These are phyloP conservation scores for Leguminivora glycinivorella DNA, from an alignment of 1,140 invertebrate species.

Conservation along the genomic window DNA sequence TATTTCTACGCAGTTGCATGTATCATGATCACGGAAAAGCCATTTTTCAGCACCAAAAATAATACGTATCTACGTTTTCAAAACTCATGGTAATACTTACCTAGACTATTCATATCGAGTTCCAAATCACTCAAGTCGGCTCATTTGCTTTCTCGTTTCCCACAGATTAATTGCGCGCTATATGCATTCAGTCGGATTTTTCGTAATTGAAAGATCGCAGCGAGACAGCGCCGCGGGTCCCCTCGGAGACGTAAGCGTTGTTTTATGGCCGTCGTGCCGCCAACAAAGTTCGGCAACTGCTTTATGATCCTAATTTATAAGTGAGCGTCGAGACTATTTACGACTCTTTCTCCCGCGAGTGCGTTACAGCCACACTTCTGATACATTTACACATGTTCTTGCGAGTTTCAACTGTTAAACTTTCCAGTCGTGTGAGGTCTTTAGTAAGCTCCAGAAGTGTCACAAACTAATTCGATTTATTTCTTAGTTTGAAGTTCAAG, in stretches of 20 bases:
- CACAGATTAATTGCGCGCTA: slow-evolving; percentile 23
- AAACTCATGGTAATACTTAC: too few relatives aligned
- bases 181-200: slow-evolving; percentile 26
- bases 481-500: too few relatives aligned
- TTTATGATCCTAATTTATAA: slow-evolving; percentile 79
- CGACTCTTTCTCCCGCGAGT: slow-evolving; percentile 75
- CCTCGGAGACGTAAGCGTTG: slow-evolving; percentile 62
- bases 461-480: too few relatives aligned
- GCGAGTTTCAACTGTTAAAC: slow-evolving; percentile 3
- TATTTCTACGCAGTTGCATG: too few relatives aligned
- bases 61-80: too few relatives aligned
- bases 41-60: too few relatives aligned
- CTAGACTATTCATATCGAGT: too few relatives aligned
- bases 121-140: too few relatives aligned
- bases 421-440: too few relatives aligned
- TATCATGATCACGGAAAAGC: too few relatives aligned
- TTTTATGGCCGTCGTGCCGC: slow-evolving; percentile 74
- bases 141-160: too few relatives aligned
- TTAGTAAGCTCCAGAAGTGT: too few relatives aligned
- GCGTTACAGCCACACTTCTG: slow-evolving; percentile 40
- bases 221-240: slow-evolving; percentile 51
- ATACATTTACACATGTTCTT: slow-evolving; percentile 21
- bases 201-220: slow-evolving; percentile 63
- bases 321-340: slow-evolving; percentile 74
- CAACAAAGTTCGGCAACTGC: slow-evolving; percentile 75